Percentiles rank a stretch among this genome's conserved stretches.
phyloP scores from a whole-genome alignment of 92 coral and sea anemone genomes.

The Porites divaricata region DNA sequence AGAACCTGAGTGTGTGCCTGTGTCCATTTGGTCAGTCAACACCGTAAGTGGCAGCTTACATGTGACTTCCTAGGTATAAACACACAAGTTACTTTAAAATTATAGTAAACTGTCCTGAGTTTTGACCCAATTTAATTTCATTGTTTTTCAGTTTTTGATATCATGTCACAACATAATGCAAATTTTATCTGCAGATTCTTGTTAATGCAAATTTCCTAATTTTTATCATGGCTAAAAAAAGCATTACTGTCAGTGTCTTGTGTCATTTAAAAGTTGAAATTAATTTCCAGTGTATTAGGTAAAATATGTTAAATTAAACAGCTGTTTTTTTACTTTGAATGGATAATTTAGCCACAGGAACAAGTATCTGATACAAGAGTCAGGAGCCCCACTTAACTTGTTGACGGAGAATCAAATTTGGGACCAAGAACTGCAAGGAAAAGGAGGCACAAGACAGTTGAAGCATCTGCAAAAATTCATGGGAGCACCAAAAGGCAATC shows the following conservation, averaged over 20 bases:
- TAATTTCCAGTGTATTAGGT: background rate
- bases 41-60: background rate
- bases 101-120: too few species aligned
- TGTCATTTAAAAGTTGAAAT: too few species aligned
- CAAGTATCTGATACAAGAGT: conserved; percentile 16
- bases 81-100: background rate
- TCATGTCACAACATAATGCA: conserved; percentile 5
- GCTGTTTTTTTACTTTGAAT: background rate
- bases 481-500: conserved; percentile 26
- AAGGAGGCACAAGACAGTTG: conserved; percentile 32
- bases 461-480: conserved; percentile 60
- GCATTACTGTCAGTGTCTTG: too few species aligned
- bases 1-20: conserved; percentile 26
- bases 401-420: conserved; percentile 27
- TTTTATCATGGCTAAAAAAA: background rate
- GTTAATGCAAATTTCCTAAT: background rate
- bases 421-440: conserved; percentile 35
- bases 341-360: conserved; percentile 16
- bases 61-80: background rate
- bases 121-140: background rate
- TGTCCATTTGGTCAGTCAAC: conserved; percentile 2
- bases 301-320: background rate
- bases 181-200: background rate
- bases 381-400: conserved; percentile 33
- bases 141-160: background rate